A percentile compares a stretch with the other conserved stretches of the same genome.
Conservation (phyloP, 2,113 vertebrate species). For the Mastomys natalensis region DNA sequence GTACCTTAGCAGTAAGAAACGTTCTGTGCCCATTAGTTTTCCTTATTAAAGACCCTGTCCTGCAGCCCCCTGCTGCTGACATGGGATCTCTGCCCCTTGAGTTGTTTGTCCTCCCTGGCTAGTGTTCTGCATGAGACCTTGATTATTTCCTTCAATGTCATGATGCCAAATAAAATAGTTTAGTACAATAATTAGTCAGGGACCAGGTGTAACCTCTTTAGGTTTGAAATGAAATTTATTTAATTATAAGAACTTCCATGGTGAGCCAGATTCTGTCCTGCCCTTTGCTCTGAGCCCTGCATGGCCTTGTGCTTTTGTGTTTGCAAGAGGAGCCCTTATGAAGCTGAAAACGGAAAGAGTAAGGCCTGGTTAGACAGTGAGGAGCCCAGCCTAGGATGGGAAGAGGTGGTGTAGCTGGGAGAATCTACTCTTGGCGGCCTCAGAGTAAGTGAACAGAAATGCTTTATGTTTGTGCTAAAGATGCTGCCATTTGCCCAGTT, state of each 20-base stretch:
- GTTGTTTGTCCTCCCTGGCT: neutral
- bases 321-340: neutral
- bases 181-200: neutral
- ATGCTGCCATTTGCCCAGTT: neutral
- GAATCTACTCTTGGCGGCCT: neutral
- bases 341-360: neutral
- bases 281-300: neutral
- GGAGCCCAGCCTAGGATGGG: neutral
- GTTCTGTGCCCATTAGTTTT: rapidly evolving
- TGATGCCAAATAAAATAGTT: rapidly evolving
- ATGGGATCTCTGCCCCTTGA: neutral
- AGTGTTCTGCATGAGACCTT: neutral
- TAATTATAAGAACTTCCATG: neutral
- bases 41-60: neutral
- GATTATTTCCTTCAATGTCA: neutral
- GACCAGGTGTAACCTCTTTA: neutral
- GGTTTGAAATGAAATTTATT: neutral
- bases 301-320: neutral
- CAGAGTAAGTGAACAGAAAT: neutral
- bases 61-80: neutral
- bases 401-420: no score
- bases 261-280: neutral
- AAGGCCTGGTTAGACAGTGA: neutral
- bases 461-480: neutral
- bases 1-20: neutral